A percentile compares a stretch with the other conserved stretches of the same genome.
phyloP scores from a whole-genome alignment of 2,113 vertebrate species.

The Forbesichthys agassizii region DNA sequence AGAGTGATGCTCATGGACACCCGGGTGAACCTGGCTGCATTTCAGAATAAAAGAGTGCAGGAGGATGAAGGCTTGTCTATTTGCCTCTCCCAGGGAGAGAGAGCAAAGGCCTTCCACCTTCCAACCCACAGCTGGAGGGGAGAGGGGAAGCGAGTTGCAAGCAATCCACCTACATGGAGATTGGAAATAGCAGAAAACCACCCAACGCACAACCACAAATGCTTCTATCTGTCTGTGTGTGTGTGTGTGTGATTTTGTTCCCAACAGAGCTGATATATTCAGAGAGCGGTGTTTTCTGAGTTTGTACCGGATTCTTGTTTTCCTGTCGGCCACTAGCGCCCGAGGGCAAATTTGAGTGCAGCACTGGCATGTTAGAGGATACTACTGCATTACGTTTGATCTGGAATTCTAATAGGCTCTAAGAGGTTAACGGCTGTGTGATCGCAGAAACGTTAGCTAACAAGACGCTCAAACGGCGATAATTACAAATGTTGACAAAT shows the following conservation, averaged over 20 bases:
- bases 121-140: conserved; percentile 50
- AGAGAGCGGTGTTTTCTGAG: neutral
- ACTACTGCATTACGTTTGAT: neutral
- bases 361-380: neutral
- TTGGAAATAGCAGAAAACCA: conserved; percentile 26
- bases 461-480: too few relatives aligned
- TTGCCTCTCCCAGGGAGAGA: conserved; percentile 31
- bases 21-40: conserved; percentile 52
- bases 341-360: neutral
- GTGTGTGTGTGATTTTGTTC: neutral
- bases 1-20: conserved; percentile 2
- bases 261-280: too few relatives aligned
- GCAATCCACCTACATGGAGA: conserved; percentile 47
- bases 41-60: conserved; percentile 57
- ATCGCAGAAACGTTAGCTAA: too few relatives aligned
- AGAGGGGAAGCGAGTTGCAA: conserved; percentile 36
- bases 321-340: neutral
- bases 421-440: too few relatives aligned
- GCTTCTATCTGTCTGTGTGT: neutral
- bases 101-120: conserved; percentile 47
- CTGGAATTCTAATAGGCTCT: neutral
- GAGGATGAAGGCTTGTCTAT: conserved; percentile 56
- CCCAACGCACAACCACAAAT: conserved; percentile 34
- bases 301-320: conserved; percentile 9
- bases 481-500: too few relatives aligned